A percentile compares a stretch with the other conserved stretches of the same genome.
Evolutionary conservation across 1,140 invertebrate species (phyloP).

Genomic region (Oryzaephilus surinamensis): DNA sequence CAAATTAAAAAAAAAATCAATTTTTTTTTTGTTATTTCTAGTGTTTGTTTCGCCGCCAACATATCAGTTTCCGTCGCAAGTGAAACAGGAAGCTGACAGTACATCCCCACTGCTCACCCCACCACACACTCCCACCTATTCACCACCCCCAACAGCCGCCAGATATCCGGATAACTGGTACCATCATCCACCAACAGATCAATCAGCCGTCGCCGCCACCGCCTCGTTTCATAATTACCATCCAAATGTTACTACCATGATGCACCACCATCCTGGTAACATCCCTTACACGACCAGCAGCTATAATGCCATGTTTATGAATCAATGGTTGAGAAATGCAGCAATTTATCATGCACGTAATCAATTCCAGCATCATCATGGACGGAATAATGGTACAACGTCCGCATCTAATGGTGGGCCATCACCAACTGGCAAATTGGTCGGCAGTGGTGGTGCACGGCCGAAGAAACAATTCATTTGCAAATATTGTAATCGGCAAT

Average conservation of each 20-base stretch:
- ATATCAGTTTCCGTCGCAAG: too few relatives aligned
- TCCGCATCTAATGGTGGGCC: constrained; percentile 44
- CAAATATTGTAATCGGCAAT: constrained; percentile 87
- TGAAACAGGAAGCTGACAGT: constrained; percentile 50
- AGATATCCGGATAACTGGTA: constrained; percentile 35
- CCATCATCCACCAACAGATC: constrained; percentile 27
- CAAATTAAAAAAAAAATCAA: too few relatives aligned
- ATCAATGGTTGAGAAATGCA: constrained; percentile 61
- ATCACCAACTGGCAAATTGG: constrained; percentile 39
- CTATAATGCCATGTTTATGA: constrained; percentile 51
- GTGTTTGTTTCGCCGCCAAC: too few relatives aligned
- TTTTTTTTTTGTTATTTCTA: too few relatives aligned
- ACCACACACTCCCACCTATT: constrained; percentile 58
- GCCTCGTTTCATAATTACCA: constrained; percentile 21
- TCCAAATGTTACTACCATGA: constrained; percentile 20
- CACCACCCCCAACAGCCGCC: constrained; percentile 34
- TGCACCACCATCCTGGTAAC: constrained; percentile 36
- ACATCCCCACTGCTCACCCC: constrained; percentile 55
- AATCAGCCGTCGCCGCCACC: constrained; percentile 18
- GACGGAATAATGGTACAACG: constrained; percentile 23
- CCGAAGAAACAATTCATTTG: constrained; percentile 94
- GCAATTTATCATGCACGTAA: constrained; percentile 46
- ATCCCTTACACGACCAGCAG: constrained; percentile 25
- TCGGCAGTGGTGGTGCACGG: constrained; percentile 35
- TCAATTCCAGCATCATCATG: constrained; percentile 33